A percentile compares a stretch with the other conserved stretches of the same genome.
Evolutionary conservation across 2,888 invertebrate species (phyloP).

Genomic region (Tribolium freemani): DNA sequence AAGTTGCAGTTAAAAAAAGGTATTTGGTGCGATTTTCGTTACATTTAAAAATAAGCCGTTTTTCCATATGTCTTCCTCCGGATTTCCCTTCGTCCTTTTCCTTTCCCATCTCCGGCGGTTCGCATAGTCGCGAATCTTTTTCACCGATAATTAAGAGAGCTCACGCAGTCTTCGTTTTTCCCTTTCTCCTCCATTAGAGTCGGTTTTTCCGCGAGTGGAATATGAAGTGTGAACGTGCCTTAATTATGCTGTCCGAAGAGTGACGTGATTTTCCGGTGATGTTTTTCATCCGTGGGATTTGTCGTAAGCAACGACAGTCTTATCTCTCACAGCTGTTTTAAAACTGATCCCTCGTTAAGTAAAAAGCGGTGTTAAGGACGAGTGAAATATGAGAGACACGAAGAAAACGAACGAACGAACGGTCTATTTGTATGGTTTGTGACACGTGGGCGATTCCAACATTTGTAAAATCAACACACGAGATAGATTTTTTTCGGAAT

Average conservation of each 20-base stretch:
- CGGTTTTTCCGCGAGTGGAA: neutral
- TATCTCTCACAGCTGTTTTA: conserved; percentile 25
- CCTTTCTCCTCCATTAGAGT: neutral
- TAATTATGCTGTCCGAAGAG: conserved; percentile 19
- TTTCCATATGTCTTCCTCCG: no score
- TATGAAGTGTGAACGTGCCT: conserved; percentile 9
- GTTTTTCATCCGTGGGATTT: conserved; percentile 7
- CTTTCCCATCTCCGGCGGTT: no score
- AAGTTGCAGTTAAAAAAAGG: neutral
- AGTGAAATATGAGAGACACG: conserved; percentile 28
- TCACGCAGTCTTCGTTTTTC: no score
- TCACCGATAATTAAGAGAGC: no score
- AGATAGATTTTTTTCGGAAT: no score
- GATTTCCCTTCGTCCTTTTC: no score
- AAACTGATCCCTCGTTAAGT: conserved; percentile 32
- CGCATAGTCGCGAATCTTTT: no score
- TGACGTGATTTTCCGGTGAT: conserved; percentile 14
- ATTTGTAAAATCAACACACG: neutral
- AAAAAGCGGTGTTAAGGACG: conserved; percentile 31
- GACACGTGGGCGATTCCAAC: neutral
- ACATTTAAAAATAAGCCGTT: no score
- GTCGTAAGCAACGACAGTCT: conserved; percentile 4
- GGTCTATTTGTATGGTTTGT: conserved; percentile 22
- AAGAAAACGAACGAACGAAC: no score
- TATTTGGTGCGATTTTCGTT: neutral